Conservation (phyloP, 2,888 invertebrate genomes). For the Norana najaformis region DNA sequence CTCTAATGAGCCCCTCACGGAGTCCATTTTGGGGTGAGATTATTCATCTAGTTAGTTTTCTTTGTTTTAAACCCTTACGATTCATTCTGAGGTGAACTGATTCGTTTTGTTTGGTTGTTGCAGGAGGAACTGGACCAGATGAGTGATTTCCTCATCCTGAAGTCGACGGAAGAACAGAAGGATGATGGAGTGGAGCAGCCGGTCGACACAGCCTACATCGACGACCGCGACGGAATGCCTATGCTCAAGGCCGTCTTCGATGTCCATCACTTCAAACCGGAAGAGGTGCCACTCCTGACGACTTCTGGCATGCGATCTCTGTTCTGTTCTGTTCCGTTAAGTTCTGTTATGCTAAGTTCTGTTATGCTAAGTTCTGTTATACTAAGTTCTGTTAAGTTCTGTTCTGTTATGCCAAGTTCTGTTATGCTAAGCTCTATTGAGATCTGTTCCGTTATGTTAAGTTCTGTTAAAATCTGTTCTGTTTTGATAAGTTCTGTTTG, state of each 20-base stretch:
- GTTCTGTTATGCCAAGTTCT: too few species aligned
- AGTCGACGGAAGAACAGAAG: slow-evolving; percentile 46
- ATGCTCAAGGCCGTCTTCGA: slow-evolving; percentile 47
- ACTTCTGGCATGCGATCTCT: not conserved
- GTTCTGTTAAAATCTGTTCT: too few species aligned
- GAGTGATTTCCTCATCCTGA: slow-evolving; percentile 47
- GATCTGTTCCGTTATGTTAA: too few species aligned
- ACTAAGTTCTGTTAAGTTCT: too few species aligned
- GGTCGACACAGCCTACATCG: slow-evolving; percentile 48
- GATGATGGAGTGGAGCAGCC: slow-evolving; percentile 45
- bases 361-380: too few species aligned
- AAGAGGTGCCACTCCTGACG: slow-evolving; percentile 38
- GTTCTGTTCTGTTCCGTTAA: not conserved
- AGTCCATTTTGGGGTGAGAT: too few species aligned
- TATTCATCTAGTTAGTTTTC: too few species aligned
- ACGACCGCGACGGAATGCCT: slow-evolving; percentile 46
- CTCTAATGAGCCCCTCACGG: too few species aligned
- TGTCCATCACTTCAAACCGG: slow-evolving; percentile 45
- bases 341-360: too few species aligned
- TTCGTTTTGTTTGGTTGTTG: not conserved
- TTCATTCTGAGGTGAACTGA: not conserved
- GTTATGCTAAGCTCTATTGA: too few species aligned
- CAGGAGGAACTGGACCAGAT: slow-evolving; percentile 47
- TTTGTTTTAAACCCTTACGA: too few species aligned
- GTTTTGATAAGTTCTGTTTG: too few species aligned